A percentile compares a stretch with the other conserved stretches of the same genome.
phyloP scores from a whole-genome alignment of 92 coral and sea anemone species.

The Porites divaricata region DNA sequence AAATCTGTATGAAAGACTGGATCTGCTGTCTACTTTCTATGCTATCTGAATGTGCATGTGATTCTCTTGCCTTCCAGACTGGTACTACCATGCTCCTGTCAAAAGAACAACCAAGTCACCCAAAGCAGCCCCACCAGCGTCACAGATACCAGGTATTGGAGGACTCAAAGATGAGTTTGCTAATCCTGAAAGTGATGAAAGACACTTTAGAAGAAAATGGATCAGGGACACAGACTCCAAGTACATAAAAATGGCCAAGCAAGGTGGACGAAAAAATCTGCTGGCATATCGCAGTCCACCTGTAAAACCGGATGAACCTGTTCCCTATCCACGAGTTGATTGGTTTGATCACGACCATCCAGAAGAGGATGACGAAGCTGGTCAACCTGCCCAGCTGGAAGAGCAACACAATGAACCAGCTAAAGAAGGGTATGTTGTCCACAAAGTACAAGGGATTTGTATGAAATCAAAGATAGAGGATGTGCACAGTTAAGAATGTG shows the following conservation, averaged over 20 bases:
- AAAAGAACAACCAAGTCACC: slow-evolving; percentile 48
- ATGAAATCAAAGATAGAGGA: too few relatives aligned
- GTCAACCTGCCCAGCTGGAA: not conserved
- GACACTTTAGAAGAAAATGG: slow-evolving; percentile 93
- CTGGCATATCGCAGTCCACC: slow-evolving; percentile 75
- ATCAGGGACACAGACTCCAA: slow-evolving; percentile 96
- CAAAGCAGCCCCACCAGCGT: slow-evolving; percentile 72
- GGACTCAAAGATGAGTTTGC: slow-evolving; percentile 59
- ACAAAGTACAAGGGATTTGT: too few relatives aligned
- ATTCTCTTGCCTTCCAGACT: slow-evolving; percentile 58
- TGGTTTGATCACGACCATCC: slow-evolving; percentile 96
- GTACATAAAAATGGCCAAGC: slow-evolving; percentile 92
- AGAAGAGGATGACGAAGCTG: slow-evolving; percentile 42
- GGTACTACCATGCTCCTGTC: slow-evolving; percentile 94
- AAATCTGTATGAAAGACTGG: too few relatives aligned
- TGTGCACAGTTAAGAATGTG: too few relatives aligned
- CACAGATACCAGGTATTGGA: slow-evolving; percentile 97
- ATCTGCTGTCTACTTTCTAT: too few relatives aligned
- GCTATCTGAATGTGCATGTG: too few relatives aligned
- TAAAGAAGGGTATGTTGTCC: slow-evolving; percentile 15
- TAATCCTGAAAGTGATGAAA: slow-evolving; percentile 63
- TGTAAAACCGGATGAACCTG: slow-evolving; percentile 58
- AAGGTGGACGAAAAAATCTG: slow-evolving; percentile 86
- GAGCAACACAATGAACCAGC: slow-evolving; percentile 7
- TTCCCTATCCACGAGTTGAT: slow-evolving; percentile 91